These are phyloP conservation scores for Drosophila cyrtoloma DNA, from an alignment of 2,888 invertebrate genomes.

Conservation along the genomic window DNA sequence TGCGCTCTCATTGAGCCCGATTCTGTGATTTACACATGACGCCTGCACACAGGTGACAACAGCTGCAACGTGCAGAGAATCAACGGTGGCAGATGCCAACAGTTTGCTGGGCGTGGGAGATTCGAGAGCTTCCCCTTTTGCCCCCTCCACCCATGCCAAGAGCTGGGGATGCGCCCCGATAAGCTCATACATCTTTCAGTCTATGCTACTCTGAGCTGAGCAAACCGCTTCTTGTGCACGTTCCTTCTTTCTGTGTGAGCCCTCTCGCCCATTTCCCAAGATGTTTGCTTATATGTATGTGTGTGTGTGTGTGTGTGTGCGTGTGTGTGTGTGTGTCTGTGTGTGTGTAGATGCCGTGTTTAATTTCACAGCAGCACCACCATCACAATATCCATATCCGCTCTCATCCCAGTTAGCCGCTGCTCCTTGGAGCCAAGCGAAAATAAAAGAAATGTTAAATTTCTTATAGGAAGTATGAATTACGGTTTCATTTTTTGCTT, in stretches of 20 bases:
- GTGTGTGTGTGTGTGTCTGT: background rate
- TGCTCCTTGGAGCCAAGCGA: conserved; percentile 19
- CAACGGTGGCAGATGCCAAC: conserved; percentile 26
- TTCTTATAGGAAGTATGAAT: conserved; percentile 72
- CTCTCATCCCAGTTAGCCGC: conserved; percentile 60
- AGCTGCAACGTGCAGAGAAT: conserved; percentile 54
- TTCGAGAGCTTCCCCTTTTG: background rate
- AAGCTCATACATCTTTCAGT: conserved; percentile 20
- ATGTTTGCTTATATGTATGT: background rate
- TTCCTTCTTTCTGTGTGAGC: conserved; percentile 46
- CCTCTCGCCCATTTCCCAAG: conserved; percentile 13
- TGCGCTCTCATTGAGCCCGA: conserved; percentile 31
- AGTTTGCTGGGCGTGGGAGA: conserved; percentile 45
- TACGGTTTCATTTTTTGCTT: conserved; percentile 59
- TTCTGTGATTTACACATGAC: conserved; percentile 59
- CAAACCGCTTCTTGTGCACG: conserved; percentile 83
- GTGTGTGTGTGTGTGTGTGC: background rate
- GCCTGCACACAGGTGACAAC: conserved; percentile 73
- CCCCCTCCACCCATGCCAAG: background rate
- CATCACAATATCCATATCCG: conserved; percentile 61
- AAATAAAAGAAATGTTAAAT: conserved; percentile 75
- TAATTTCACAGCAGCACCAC: conserved; percentile 23
- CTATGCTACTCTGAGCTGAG: conserved; percentile 25
- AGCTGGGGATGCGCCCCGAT: conserved; percentile 6
- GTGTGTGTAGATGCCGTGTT: conserved; percentile 20